Percentiles rank a stretch among this genome's conserved stretches.
These are phyloP conservation scores for Drosophila triauraria DNA, from an alignment of 1,140 invertebrate genomes.

Conservation along the genomic window DNA sequence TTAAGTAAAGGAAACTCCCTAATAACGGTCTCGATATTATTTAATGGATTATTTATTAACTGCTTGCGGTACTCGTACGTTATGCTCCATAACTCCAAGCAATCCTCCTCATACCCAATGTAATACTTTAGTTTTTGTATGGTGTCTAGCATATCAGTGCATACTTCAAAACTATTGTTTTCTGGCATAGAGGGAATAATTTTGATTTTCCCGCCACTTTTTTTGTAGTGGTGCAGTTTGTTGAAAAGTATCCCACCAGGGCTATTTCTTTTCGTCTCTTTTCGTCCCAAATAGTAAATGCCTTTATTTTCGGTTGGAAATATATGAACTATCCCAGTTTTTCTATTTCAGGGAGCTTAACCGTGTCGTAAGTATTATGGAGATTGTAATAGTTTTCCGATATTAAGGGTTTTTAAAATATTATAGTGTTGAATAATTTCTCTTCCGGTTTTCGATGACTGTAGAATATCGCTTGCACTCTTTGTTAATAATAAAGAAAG, in stretches of 20 bases:
- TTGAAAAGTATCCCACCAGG: too few species aligned
- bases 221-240: not conserved
- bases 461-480: not conserved
- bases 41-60: not conserved
- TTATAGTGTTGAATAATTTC: not conserved
- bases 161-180: not conserved
- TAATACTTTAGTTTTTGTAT: conserved; percentile 3
- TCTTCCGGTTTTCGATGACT: not conserved
- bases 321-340: too few species aligned
- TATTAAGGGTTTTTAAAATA: too few species aligned
- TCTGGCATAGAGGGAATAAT: not conserved
- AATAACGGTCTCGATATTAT: not conserved
- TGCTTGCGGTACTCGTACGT: not conserved
- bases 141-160: not conserved
- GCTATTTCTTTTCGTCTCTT: too few species aligned
- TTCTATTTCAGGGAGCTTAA: too few species aligned
- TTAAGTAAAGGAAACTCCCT: conserved; percentile 4
- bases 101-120: not conserved
- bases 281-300: too few species aligned
- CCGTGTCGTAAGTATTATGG: too few species aligned
- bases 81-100: conserved; percentile 1
- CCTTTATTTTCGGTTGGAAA: too few species aligned
- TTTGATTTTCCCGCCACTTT: not conserved
- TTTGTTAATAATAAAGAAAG: not conserved
- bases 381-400: too few species aligned